Evolutionary conservation across 1,140 invertebrate genomes (phyloP), one percentile per base, ranked within the genome.

Genomic region (Papilio polyxenes): DNA sequence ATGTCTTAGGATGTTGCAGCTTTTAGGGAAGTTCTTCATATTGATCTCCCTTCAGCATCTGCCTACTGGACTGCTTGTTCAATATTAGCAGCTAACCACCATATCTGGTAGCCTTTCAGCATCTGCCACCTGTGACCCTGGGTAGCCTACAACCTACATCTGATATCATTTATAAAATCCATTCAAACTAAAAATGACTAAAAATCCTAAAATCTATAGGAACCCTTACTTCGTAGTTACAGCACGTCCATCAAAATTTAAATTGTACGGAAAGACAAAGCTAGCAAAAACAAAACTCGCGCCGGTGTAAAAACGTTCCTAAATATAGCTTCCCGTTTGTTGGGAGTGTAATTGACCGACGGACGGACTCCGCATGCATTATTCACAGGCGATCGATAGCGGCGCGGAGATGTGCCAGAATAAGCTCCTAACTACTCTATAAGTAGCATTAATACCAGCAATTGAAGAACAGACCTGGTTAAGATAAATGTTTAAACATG

Each of bases 311-410:
- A 77, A 77, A 51, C 20, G 75, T 77, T 77, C 75, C 49, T 77
- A 77, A 77, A 77, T 77, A 51, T 77, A 77, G 75, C 75, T 49
- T n/a, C 23, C n/a, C 48, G 48, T 77, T 77, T 53, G 75, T 51
- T 51, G 49, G 44, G 40, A 75, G 74, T 48, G 44, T 77, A 77
- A 77, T 77, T 77, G 75, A 77, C 75, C 75, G 75, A 15, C 49
- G 75, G 75, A 77, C 75, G 75, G 75, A 77, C 75, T 77, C 75
- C 49, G 75, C 20, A 51, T 77, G 75, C 75, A 77, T 77, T 77
- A 77, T 77, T 77, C 75, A 77, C 75, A 7, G 49, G 44, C 44
- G 48, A 77, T 77, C 75, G 75, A 77, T 77, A 49, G 23, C 23
- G 75, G 75, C 75, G 48, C 75, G 49, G 75, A 77, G 49, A 77